A percentile compares a stretch with the other conserved stretches of the same genome.
Evolutionary conservation across 2,797 vertebrate species (phyloP).

Genomic region (Eulemur albifrons): DNA sequence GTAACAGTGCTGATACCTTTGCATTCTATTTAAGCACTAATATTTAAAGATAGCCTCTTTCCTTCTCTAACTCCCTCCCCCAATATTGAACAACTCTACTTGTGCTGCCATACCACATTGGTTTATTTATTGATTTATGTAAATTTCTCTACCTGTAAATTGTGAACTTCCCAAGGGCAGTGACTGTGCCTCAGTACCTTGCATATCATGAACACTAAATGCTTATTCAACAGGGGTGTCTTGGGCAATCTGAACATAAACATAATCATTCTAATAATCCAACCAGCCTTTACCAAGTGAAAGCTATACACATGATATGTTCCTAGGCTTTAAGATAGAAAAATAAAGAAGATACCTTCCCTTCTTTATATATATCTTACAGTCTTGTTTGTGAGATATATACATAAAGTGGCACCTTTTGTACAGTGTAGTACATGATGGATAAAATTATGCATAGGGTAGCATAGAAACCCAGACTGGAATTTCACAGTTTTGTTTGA

Average conservation of each 20-base stretch:
- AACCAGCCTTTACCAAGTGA: background rate
- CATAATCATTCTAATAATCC: background rate
- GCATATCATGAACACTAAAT: background rate
- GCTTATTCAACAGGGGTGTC: conserved; percentile 1
- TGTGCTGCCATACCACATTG: background rate
- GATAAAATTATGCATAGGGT: background rate
- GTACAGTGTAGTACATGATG: background rate
- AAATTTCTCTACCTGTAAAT: background rate
- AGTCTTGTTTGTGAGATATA: background rate
- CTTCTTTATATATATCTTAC: background rate
- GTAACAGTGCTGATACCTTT: background rate
- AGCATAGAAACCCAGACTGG: background rate
- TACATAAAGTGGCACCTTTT: background rate
- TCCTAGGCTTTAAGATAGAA: background rate
- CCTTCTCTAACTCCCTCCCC: background rate
- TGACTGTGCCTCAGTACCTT: background rate
- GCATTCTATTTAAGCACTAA: background rate
- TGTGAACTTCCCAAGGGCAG: background rate
- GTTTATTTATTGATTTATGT: background rate
- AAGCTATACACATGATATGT: background rate
- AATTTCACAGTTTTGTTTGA: background rate
- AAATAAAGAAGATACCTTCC: background rate
- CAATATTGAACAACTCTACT: background rate
- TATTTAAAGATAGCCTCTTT: background rate
- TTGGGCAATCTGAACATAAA: background rate